phyloP scores from a whole-genome alignment of 2,113 vertebrate genomes.

The Opisthocomus hoazin region DNA sequence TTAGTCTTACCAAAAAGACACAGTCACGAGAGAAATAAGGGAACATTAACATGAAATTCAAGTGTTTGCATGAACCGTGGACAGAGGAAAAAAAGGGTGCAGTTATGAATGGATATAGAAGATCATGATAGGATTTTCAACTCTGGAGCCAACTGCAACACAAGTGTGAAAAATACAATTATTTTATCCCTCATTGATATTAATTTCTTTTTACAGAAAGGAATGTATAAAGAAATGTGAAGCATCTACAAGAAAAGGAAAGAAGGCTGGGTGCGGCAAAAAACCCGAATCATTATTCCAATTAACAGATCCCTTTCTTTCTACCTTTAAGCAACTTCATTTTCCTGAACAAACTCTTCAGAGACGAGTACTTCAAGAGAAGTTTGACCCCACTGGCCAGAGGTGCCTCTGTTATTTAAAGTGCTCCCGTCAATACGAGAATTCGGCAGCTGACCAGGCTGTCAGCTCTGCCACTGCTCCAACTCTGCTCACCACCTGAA shows the following conservation, averaged over 20 bases:
- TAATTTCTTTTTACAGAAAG: not conserved
- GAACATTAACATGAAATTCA: not conserved
- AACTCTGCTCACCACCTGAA: not conserved
- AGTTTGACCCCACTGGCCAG: not conserved
- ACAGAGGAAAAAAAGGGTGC: not conserved
- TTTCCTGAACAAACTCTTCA: not conserved
- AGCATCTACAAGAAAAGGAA: not conserved
- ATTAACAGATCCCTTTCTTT: not conserved
- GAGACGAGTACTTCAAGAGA: not conserved
- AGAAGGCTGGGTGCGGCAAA: not conserved
- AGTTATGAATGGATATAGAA: not conserved
- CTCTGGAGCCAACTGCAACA: not conserved
- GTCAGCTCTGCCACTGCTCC: not conserved
- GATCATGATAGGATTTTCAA: not conserved
- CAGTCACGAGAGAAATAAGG: not conserved
- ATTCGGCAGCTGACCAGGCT: not conserved
- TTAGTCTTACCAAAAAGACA: not conserved
- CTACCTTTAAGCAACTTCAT: not conserved
- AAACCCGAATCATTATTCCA: not conserved
- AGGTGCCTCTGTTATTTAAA: not conserved
- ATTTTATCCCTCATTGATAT: not conserved
- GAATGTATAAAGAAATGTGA: not conserved
- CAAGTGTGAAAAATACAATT: not conserved
- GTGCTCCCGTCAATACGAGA: rapidly evolving
- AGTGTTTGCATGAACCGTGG: not conserved